Evolutionary conservation across 2,888 invertebrate species (phyloP), one percentile per base, ranked within the genome.

Genomic region (Fabriciana adippe): DNA sequence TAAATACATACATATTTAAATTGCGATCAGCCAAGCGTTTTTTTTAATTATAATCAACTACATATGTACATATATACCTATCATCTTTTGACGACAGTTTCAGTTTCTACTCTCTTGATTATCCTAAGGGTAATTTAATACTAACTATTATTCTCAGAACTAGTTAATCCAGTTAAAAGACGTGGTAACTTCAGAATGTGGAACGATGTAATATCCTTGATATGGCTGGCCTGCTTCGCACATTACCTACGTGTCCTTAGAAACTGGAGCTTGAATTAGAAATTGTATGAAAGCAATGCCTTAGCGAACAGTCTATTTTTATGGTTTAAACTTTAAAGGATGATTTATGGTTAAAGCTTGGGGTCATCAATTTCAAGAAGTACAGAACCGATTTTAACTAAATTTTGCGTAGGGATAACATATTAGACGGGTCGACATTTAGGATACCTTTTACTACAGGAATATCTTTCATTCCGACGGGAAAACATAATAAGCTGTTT

Each of bases 161-260:
- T 18, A 48, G 64, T 26, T 51, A 59, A 66, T 65, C 68, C 35
- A 55, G 68, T 71, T 68, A 31, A 31, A 53, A 67, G 35, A 48
- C 53, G 61, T 48, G 35, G 59, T 61, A 69, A 68, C 64, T 51
- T 50, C 59, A 71, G 70, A 64, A 68, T 65, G 66, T 68, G 55
- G 65, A 68, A 68, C 66, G 65, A 53, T 48, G 59, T 51, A 51
- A 50, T 66, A 55, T 71, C 70, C 70, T 71, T 71, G 70, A 71
- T 68, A 71, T 47, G 68, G 45, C 55, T 50, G 68, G 68, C 62
- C 68, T 65, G 67, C 69, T 63, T 67, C 55, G 55, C 60, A 55
- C 55, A 60, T 67, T 64, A 67, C 45, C 57, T 56, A 59, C 45
- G 31, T 15, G 45, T 63, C 57, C 66, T 69, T 18, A 50, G 51